Evolutionary conservation across 92 coral and sea anemone genomes (phyloP).

Genomic region (Anthopleura xanthogrammica): DNA sequence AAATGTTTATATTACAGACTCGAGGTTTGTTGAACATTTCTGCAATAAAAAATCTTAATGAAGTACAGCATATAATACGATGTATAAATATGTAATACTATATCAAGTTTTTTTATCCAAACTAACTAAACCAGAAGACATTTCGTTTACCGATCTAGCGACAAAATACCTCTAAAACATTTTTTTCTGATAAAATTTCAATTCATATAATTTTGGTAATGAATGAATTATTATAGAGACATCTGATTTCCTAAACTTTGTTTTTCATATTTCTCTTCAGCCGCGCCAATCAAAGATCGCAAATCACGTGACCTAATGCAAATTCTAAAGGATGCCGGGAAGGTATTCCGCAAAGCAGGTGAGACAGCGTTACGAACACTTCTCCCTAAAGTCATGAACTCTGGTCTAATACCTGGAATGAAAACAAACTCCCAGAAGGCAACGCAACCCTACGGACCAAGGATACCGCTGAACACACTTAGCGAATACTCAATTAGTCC

Average conservation of each 20-base stretch:
- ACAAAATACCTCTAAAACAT: no score
- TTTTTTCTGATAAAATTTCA: no score
- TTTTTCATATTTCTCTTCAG: constrained; percentile 3
- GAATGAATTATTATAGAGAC: no score
- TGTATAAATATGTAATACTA: no score
- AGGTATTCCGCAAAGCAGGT: constrained; percentile 60
- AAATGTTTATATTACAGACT: no score
- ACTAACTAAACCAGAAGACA: no score
- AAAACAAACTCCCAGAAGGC: constrained; percentile 62
- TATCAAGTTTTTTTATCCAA: no score
- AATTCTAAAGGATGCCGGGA: constrained; percentile 79
- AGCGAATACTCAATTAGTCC: constrained; percentile 81
- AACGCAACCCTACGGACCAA: constrained; percentile 80
- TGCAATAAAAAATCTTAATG: not conserved
- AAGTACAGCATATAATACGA: no score
- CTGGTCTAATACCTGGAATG: constrained; percentile 77
- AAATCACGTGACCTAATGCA: constrained; percentile 68
- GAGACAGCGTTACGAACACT: constrained; percentile 75
- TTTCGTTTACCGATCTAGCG: no score
- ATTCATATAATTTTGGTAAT: no score
- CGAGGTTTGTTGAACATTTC: not conserved
- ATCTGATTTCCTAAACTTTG: not conserved
- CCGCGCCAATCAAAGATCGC: constrained; percentile 39
- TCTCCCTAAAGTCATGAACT: constrained; percentile 56
- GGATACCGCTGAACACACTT: constrained; percentile 84